A percentile compares a stretch with the other conserved stretches of the same genome.
phyloP scores from a whole-genome alignment of 2,113 vertebrate genomes.

The Deroptyus accipitrinus region DNA sequence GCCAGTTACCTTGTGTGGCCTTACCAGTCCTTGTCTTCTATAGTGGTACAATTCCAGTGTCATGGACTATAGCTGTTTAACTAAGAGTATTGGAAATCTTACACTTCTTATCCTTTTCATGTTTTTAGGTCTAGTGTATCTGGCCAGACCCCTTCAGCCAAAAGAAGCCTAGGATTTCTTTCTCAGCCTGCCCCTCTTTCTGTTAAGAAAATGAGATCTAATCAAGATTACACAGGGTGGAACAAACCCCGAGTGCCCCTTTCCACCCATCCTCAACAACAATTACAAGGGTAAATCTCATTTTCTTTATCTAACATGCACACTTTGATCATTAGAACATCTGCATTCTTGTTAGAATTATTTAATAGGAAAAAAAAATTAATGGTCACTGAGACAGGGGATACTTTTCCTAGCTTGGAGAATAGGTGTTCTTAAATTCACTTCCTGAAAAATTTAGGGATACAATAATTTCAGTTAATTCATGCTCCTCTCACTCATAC shows the following conservation, averaged over 20 bases:
- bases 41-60: neutral
- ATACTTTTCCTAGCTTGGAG: neutral
- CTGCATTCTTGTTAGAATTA: neutral
- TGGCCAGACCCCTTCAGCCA: conserved; percentile 80
- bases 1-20: neutral
- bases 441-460: neutral
- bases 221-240: conserved; percentile 94
- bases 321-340: neutral
- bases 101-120: neutral
- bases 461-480: neutral
- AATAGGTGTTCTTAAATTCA: neutral
- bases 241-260: conserved; percentile 88
- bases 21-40: neutral
- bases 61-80: neutral
- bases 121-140: conserved; percentile 78
- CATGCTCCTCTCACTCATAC: neutral
- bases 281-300: conserved; percentile 87
- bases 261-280: conserved; percentile 86
- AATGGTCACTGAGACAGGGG: neutral
- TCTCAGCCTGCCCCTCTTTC: conserved; percentile 90
- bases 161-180: conserved; percentile 90
- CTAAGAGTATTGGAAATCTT: neutral
- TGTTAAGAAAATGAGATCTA: conserved; percentile 89
- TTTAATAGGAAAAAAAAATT: neutral
- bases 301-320: neutral